These are phyloP conservation scores for Gobiocypris rarus DNA, from an alignment of 2,113 vertebrate genomes.

Conservation along the genomic window DNA sequence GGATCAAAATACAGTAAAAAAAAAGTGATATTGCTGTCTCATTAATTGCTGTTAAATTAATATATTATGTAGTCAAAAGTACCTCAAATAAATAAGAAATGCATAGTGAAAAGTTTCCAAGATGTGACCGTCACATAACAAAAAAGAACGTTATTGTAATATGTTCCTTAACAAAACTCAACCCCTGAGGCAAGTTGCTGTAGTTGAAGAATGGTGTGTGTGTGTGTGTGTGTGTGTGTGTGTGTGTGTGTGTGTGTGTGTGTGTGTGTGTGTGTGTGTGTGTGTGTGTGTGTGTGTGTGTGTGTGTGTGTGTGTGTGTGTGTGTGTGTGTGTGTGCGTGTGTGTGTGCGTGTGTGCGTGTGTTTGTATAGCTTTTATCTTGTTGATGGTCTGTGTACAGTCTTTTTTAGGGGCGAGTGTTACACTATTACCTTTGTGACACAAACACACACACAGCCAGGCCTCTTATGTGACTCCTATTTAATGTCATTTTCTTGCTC, in stretches of 20 bases:
- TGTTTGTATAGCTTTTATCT: conserved; percentile 27
- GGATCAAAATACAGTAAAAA: not conserved
- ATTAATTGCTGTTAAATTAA: too few species aligned
- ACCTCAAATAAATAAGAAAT: too few species aligned
- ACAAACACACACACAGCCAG: conserved; percentile 48
- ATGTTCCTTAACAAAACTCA: not conserved
- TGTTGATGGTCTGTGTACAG: conserved; percentile 33
- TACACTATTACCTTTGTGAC: conserved; percentile 56
- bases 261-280: not conserved
- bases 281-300: conserved; percentile 31
- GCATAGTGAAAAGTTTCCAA: too few species aligned
- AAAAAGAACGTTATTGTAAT: not conserved
- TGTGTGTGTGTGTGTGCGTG: not conserved
- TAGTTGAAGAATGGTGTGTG: conserved; percentile 18
- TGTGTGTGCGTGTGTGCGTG: conserved; percentile 30
- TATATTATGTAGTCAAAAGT: too few species aligned
- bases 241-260: too few species aligned
- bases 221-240: conserved; percentile 26
- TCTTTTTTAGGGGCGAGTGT: conserved; percentile 54
- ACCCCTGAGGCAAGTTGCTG: not conserved
- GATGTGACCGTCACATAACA: too few species aligned
- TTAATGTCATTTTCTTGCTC: conserved; percentile 80
- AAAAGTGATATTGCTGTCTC: not conserved
- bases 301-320: conserved; percentile 35
- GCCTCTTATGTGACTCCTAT: conserved; percentile 65